Base-by-base conservation (phyloP, 1,140 invertebrate species). In the Whitmania pigra region DNA sequence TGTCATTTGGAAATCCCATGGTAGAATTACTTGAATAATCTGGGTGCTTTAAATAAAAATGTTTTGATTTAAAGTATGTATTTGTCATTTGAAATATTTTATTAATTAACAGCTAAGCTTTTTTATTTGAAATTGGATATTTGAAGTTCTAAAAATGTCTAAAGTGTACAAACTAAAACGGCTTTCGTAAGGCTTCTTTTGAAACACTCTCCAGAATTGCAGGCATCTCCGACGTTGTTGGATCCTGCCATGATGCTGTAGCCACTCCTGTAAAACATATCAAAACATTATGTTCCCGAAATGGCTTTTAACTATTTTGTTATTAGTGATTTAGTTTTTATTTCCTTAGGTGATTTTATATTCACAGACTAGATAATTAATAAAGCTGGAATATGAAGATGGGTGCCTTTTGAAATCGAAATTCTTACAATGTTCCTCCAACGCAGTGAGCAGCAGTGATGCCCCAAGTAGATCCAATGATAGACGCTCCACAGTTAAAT, bases 361-460 rank as follows among this genome's bases (percentile, higher is more conserved):
- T n/a, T n/a, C n/a, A n/a, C n/a, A n/a, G 31, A 36, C 31, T 6
- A 36, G 31, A 36, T 36, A 36, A 36, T 36, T 36, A 36, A 36
- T 36, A 36, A 36, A 36, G 31, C 31, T 36, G 31, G 6, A 36
- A 36, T 6, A 36, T 36, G 31, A 36, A 36, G 31, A 36, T 36
- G 31, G 31, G 31, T 36, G 31, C 31, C 13, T 5, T 11, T 7
- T 49, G 15, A 49, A 49, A 49, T 1, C 13, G n/a, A 36, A 0
- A 11, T 13, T 18, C 57, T 25, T 63, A 63, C 57, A 31, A 11
- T 2, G 57, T 3, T 63, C 22, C 25, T 31, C 2, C 40, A 80
- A 90, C 91, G 77, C 90, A 92, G 78, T 92, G 90, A 5, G 88
- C 89, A 15, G 90, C 90, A 0, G 89, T 90, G 0, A 91, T 80